Conservation (phyloP, 2,113 vertebrate species). For the Melanotaenia duboulayi region DNA sequence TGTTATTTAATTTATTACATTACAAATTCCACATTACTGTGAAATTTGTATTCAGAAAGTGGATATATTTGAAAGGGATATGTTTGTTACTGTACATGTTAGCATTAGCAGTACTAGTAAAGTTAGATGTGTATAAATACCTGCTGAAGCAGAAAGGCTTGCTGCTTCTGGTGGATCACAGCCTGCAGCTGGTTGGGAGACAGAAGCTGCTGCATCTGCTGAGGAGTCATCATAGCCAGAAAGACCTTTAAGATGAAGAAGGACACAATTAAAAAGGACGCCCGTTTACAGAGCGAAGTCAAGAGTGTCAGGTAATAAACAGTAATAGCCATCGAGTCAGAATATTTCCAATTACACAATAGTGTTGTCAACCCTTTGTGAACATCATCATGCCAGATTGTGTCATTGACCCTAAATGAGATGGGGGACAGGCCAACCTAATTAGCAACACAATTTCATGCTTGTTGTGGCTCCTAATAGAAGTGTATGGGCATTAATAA, state of each 20-base stretch:
- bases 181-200: conserved; percentile 92
- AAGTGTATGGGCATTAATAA: conserved; percentile 78
- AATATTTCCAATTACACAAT: conserved; percentile 58
- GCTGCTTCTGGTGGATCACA: conserved; percentile 92
- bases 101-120: background rate
- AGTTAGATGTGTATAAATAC: conserved; percentile 75
- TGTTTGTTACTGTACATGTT: background rate
- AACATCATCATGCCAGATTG: conserved; percentile 59
- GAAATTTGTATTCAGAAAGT: background rate
- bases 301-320: conserved; percentile 56
- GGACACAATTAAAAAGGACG: background rate
- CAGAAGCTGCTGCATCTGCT: conserved; percentile 93
- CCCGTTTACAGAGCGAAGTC: conserved; percentile 9
- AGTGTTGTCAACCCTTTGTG: conserved; percentile 55
- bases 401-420: conserved; percentile 66
- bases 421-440: conserved; percentile 63
- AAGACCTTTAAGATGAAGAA: conserved; percentile 82
- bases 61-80: background rate
- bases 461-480: conserved; percentile 78
- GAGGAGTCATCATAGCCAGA: conserved; percentile 94
- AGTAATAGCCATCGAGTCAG: conserved; percentile 50
- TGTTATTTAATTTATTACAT: background rate
- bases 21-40: background rate
- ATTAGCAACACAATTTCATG: conserved; percentile 81
- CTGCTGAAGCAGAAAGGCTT: conserved; percentile 94